Percentiles rank a stretch among this genome's conserved stretches.
These are phyloP conservation scores for Amphipyra berbera DNA, from an alignment of 2,888 invertebrate species.

Conservation along the genomic window DNA sequence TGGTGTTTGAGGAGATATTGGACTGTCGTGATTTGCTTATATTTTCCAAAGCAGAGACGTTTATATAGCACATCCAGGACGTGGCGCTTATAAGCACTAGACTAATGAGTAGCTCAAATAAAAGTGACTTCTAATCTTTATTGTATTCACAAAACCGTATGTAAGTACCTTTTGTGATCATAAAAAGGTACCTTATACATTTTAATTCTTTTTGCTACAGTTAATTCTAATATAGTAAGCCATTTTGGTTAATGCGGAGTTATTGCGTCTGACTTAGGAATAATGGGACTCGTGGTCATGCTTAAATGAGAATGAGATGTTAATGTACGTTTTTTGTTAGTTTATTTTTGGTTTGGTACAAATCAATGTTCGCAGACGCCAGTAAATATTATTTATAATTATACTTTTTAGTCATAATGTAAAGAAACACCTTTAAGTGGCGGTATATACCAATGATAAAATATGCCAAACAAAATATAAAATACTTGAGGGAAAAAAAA, in stretches of 20 bases:
- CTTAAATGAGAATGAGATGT: slow-evolving; percentile 13
- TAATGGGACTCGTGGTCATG: background rate
- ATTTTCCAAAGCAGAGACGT: no score
- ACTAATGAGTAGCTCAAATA: no score
- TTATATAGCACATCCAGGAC: no score
- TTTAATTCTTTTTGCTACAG: slow-evolving; percentile 19
- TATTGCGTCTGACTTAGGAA: slow-evolving; percentile 17
- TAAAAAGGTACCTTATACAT: slow-evolving; percentile 7
- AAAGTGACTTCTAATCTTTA: no score
- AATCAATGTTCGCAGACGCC: background rate
- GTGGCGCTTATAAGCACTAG: no score
- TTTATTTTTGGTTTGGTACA: background rate
- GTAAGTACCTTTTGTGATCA: slow-evolving; percentile 12
- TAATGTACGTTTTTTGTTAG: background rate
- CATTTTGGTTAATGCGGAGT: slow-evolving; percentile 22
- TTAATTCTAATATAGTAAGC: slow-evolving; percentile 22
- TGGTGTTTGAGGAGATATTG: no score
- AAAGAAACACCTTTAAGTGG: no score
- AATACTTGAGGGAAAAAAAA: no score
- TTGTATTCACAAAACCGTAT: background rate
- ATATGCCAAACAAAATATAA: no score
- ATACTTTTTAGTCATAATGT: background rate
- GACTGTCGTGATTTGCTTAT: no score
- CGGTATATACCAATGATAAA: no score
- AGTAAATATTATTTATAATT: background rate